A percentile compares a stretch with the other conserved stretches of the same genome.
phyloP scores from a whole-genome alignment of 2,888 invertebrate genomes.

The Synergus japonicus region DNA sequence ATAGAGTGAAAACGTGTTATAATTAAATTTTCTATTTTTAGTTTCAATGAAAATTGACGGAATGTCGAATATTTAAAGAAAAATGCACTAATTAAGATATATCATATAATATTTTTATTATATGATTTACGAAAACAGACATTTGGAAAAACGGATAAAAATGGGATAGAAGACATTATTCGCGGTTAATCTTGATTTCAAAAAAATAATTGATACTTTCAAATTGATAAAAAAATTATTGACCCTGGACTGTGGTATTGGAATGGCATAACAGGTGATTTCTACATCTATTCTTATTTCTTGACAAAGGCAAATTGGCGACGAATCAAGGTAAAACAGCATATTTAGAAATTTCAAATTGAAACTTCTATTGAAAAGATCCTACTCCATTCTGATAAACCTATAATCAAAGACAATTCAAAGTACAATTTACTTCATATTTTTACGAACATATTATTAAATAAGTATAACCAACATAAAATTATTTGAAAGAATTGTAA shows the following conservation, averaged over 20 bases:
- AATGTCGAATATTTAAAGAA: background rate
- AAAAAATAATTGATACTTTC: slow-evolving; percentile 16
- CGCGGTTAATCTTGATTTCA: slow-evolving; percentile 13
- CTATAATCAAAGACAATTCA: background rate
- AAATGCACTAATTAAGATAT: background rate
- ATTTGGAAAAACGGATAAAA: background rate
- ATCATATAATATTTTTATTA: background rate
- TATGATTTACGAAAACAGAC: background rate
- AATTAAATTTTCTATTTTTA: too few species aligned
- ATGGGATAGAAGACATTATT: background rate
- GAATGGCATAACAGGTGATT: background rate
- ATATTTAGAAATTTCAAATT: background rate
- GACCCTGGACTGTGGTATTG: slow-evolving; percentile 4
- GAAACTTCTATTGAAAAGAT: background rate
- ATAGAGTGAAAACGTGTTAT: too few species aligned
- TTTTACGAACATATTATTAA: background rate
- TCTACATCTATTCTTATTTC: background rate
- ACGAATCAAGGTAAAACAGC: background rate
- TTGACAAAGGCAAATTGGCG: background rate
- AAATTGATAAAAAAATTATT: slow-evolving; percentile 1
- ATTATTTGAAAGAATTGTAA: background rate
- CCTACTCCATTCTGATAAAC: background rate
- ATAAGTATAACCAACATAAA: background rate
- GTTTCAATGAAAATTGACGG: too few species aligned
- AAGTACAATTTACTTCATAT: background rate